These are phyloP conservation scores for Ditylenchus dipsaci DNA, from an alignment of 1,140 invertebrate species.

Conservation along the genomic window DNA sequence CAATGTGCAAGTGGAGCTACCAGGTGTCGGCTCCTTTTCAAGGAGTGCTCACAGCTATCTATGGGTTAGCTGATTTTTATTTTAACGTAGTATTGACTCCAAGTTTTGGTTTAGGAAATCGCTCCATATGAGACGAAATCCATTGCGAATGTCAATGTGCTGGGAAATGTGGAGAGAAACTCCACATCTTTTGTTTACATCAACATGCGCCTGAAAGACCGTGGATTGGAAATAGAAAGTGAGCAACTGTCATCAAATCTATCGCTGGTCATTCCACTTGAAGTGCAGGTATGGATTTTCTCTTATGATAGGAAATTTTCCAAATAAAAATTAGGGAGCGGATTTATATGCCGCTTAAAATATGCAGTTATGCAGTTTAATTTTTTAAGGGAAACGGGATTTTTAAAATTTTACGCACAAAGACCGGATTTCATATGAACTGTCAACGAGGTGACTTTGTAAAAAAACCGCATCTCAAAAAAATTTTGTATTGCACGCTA, in stretches of 20 bases:
- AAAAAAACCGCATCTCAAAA: neutral
- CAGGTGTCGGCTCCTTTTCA: neutral
- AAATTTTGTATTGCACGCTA: neutral
- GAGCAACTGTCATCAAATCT: neutral
- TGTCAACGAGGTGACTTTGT: neutral
- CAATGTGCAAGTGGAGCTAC: slow-evolving; percentile 71
- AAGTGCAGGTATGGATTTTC: slow-evolving; percentile 15
- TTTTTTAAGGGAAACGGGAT: too few relatives aligned
- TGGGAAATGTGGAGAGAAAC: slow-evolving; percentile 72
- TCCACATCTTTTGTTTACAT: slow-evolving; percentile 76
- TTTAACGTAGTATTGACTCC: slow-evolving; percentile 28
- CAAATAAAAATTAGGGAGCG: neutral
- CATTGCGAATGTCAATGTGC: slow-evolving; percentile 78
- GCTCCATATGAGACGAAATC: slow-evolving; percentile 81
- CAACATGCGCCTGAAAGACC: slow-evolving; percentile 63
- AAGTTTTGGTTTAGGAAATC: slow-evolving; percentile 72
- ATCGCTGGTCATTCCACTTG: slow-evolving; percentile 1
- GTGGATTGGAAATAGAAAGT: neutral
- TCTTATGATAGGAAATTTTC: neutral
- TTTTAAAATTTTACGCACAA: too few relatives aligned
- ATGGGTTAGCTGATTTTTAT: slow-evolving; percentile 61
- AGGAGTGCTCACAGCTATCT: neutral
- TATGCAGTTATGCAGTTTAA: too few relatives aligned
- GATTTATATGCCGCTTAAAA: too few relatives aligned
- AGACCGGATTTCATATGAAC: too few relatives aligned